Conservation (phyloP, 2,797 vertebrate genomes). For the Cyclopterus lumpus region DNA sequence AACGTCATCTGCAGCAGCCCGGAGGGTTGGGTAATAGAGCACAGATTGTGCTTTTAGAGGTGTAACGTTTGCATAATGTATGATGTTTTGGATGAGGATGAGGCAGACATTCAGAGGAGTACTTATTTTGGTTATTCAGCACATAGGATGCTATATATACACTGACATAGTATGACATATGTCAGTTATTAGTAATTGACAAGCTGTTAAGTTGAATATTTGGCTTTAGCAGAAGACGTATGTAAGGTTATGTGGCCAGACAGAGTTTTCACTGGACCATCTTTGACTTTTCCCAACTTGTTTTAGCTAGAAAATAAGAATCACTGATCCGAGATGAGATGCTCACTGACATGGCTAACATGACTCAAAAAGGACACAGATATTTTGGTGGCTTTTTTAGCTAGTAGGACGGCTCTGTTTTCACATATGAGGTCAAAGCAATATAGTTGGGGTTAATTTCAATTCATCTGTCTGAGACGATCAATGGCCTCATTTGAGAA, state of each 20-base stretch:
- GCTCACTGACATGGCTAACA: conserved; percentile 62
- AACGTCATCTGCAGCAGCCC: conserved; percentile 27
- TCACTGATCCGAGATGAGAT: conserved; percentile 62
- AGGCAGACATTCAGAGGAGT: conserved; percentile 17
- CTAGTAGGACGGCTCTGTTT: conserved; percentile 32
- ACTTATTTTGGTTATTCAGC: not conserved
- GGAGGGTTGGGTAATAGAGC: conserved; percentile 27
- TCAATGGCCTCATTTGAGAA: conserved; percentile 42
- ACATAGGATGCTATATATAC: not conserved
- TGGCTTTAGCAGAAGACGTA: not conserved
- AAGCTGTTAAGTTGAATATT: not conserved
- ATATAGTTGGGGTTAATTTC: conserved; percentile 60
- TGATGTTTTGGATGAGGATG: conserved; percentile 33
- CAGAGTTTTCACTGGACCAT: conserved; percentile 14
- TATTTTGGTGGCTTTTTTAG: conserved; percentile 40
- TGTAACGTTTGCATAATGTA: conserved; percentile 17
- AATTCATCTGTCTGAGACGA: conserved; percentile 48
- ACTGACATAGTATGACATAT: not conserved
- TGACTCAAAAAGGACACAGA: conserved; percentile 53
- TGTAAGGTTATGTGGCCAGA: not conserved
- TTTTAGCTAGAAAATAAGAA: conserved; percentile 50
- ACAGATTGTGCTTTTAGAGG: conserved; percentile 45
- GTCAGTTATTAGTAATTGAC: not conserved
- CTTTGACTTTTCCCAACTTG: conserved; percentile 35
- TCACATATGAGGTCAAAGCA: conserved; percentile 59